Base-by-base conservation (phyloP, 2,797 vertebrate species). In the Tapirus indicus region DNA sequence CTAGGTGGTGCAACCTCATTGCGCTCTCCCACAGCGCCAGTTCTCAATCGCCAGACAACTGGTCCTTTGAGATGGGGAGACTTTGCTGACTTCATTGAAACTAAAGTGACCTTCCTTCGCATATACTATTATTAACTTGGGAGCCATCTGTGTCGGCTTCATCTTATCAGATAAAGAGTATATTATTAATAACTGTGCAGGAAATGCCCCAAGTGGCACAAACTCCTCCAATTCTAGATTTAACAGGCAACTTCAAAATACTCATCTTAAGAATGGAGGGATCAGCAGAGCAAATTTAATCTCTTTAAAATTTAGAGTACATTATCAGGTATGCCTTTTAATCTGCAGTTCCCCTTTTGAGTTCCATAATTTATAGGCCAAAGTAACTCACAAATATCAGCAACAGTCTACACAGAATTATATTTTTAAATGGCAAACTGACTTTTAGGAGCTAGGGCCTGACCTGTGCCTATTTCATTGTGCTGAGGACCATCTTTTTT, bases 1-100 rank as follows among this genome's bases (percentile, higher is more conserved):
- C 74, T 68, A 94, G 91, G 56, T 91, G 95, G 95, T 14, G 14
- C 89, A 88, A 1, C 52, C 32, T 95, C 35, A n/a, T 49, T 25
- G 77, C 32, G 0, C 25, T 54, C 35, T 17, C 52, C 11, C 7
- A 1, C 0, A 0, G 12, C 20, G 49, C 11, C 21, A 0, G n/a
- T 32, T 49, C 17, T 25, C 16, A 16, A 14, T 9, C 23, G 52
- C 72, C 89, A 11, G 8, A 38, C 25, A n/a, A 7, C 32, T 9
- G 62, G 38, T 14, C 54, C 68, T 38, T 20, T 17, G 44, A n/a
- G 27, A 38, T 18, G 62, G 58, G 18, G 32, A 44, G 23, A 68
- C 54, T 41, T 27, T n/a, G 58, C 74, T 52, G 23, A 16, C 41
- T 6, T 72, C 35, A 12, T 44, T 5, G 27, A 68, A 64, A 52